These are phyloP conservation scores for Manacus vitellinus DNA, from an alignment of 2,113 vertebrate genomes.

Conservation along the genomic window DNA sequence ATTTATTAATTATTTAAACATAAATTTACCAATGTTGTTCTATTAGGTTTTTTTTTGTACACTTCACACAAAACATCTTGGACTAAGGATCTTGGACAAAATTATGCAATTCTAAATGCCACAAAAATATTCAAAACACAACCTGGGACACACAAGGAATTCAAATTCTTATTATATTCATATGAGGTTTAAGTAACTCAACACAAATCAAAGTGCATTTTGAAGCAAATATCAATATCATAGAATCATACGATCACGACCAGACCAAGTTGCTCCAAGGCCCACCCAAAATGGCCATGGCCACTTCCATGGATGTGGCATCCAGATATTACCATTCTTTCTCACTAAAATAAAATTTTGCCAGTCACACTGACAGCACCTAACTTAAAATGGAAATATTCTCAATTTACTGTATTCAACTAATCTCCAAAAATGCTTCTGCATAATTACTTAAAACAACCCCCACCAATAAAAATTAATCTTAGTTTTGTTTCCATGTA, in stretches of 20 bases:
- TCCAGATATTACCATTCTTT: constrained; percentile 43
- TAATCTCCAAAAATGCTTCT: constrained; percentile 8
- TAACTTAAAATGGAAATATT: not conserved
- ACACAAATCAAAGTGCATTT: constrained; percentile 59
- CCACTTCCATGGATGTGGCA: not conserved
- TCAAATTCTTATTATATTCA: constrained; percentile 49
- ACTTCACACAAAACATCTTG: not conserved
- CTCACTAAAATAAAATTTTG: not conserved
- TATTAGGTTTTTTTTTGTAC: not conserved
- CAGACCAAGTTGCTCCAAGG: not conserved
- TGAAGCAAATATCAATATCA: constrained; percentile 60
- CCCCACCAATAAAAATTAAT: not conserved
- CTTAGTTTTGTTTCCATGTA: not conserved
- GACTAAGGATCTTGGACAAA: constrained; percentile 11
- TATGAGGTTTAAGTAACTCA: constrained; percentile 50
- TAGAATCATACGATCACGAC: not conserved
- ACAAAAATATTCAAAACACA: constrained; percentile 35
- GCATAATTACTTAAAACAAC: not conserved
- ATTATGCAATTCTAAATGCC: not conserved
- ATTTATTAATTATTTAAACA: not conserved
- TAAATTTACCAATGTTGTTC: not conserved
- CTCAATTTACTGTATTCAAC: not conserved
- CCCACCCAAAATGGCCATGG: not conserved
- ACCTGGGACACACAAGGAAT: constrained; percentile 17
- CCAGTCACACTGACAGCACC: not conserved